A percentile compares a stretch with the other conserved stretches of the same genome.
Conservation (phyloP, 2,888 invertebrate genomes). For the Ceratothoa steindachneri region DNA sequence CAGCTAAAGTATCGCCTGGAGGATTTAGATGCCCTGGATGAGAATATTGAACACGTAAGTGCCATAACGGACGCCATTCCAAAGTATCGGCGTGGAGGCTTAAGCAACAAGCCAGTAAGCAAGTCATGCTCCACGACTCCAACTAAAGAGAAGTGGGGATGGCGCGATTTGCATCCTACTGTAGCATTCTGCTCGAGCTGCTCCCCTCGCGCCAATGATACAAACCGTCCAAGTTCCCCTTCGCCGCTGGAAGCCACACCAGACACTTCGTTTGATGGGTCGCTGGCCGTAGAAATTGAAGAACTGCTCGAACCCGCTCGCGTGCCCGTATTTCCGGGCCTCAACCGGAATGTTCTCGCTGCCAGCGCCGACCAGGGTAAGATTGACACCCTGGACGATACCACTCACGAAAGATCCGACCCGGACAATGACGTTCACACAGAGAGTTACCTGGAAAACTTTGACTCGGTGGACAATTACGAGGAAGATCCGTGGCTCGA, state of each 20-base stretch:
- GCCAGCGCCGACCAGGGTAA: background rate
- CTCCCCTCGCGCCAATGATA: too few species aligned
- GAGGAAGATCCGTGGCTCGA: constrained; percentile 1
- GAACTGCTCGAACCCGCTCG: background rate
- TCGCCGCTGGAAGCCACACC: too few species aligned
- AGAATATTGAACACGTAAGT: background rate
- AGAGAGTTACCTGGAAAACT: background rate
- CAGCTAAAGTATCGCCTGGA: background rate
- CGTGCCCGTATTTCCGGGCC: background rate
- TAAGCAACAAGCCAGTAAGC: background rate
- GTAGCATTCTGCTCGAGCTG: too few species aligned
- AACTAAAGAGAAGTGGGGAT: background rate
- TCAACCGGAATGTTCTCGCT: background rate
- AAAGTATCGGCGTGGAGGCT: too few species aligned
- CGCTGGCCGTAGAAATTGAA: background rate
- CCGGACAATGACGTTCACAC: too few species aligned
- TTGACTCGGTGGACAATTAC: background rate
- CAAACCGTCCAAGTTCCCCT: too few species aligned
- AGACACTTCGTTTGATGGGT: too few species aligned
- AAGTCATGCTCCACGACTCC: background rate
- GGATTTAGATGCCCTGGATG: background rate
- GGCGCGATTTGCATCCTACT: too few species aligned
- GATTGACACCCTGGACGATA: too few species aligned
- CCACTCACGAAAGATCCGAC: too few species aligned
- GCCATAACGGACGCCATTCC: too few species aligned